A percentile compares a stretch with the other conserved stretches of the same genome.
phyloP scores from a whole-genome alignment of 2,888 invertebrate species.

The Lycocerus yunnanus region DNA sequence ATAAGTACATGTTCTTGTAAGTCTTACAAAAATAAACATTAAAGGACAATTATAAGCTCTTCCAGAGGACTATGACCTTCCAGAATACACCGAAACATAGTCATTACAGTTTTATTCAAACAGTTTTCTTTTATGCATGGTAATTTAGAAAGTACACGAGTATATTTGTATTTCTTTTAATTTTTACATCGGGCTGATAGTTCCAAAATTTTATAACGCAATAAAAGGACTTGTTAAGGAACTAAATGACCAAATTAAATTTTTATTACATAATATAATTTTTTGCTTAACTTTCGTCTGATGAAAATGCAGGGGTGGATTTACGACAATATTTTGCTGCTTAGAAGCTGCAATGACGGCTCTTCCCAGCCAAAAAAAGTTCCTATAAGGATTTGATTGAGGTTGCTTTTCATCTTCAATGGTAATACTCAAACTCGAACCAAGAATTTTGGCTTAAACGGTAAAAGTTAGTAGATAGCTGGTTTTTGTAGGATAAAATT shows the following conservation, averaged over 20 bases:
- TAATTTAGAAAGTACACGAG: background rate
- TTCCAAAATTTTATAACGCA: background rate
- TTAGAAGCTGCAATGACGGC: too few relatives aligned
- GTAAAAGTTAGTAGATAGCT: too few relatives aligned
- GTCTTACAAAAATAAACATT: constrained; percentile 1
- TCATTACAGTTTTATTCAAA: background rate
- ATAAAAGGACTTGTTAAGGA: background rate
- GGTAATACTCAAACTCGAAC: too few relatives aligned
- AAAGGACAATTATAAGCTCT: background rate
- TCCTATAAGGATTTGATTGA: too few relatives aligned
- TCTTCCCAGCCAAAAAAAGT: too few relatives aligned
- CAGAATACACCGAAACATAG: background rate
- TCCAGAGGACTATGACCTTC: background rate
- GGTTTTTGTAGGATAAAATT: too few relatives aligned
- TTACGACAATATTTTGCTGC: background rate
- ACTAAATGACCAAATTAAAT: background rate
- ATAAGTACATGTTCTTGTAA: background rate
- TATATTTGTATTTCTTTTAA: background rate
- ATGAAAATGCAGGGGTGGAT: background rate
- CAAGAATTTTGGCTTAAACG: too few relatives aligned
- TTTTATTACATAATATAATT: background rate
- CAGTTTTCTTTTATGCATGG: background rate
- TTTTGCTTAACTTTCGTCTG: background rate
- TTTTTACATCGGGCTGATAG: background rate
- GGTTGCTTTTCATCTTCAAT: too few relatives aligned